Conservation (phyloP, 2,888 invertebrate genomes). For the Sarcophaga variegata region DNA sequence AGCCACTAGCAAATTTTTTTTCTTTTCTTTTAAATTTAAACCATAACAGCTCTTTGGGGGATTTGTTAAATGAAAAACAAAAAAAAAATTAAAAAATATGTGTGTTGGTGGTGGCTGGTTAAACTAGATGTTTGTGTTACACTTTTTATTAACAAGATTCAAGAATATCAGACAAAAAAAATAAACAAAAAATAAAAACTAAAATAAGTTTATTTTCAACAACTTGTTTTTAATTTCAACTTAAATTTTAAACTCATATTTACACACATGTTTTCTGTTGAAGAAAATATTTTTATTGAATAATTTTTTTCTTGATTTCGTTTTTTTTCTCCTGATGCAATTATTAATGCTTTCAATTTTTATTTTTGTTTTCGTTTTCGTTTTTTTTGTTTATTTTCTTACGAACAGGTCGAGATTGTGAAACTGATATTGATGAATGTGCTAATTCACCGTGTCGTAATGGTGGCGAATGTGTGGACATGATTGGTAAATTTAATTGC, state of each 20-base stretch:
- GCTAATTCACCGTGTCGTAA: conserved; percentile 92
- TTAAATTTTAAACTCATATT: conserved; percentile 23
- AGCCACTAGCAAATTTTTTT: neutral
- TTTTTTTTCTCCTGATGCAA: conserved; percentile 55
- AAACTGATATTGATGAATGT: conserved; percentile 94
- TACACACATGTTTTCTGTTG: conserved; percentile 12
- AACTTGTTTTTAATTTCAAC: conserved; percentile 57
- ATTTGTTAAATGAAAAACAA: neutral
- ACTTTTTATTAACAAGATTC: conserved; percentile 50
- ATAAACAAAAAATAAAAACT: neutral
- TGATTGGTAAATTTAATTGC: conserved; percentile 92
- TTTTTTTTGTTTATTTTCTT: conserved; percentile 65
- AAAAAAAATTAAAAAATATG: neutral
- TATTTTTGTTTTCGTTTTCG: conserved; percentile 1
- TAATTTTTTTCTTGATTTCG: conserved; percentile 53
- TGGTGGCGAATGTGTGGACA: conserved; percentile 94
- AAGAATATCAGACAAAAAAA: conserved; percentile 25
- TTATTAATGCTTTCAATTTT: conserved; percentile 72
- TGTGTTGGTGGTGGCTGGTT: conserved; percentile 36
- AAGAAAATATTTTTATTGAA: conserved; percentile 33
- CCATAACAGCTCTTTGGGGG: conserved; percentile 36
- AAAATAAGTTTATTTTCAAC: neutral
- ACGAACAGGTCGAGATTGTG: conserved; percentile 88
- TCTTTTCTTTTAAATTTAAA: neutral
- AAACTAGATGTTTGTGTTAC: conserved; percentile 30